Percentiles rank a stretch among this genome's conserved stretches.
Conservation (phyloP, 2,113 vertebrate species). For the Hippopotamus amphibius region DNA sequence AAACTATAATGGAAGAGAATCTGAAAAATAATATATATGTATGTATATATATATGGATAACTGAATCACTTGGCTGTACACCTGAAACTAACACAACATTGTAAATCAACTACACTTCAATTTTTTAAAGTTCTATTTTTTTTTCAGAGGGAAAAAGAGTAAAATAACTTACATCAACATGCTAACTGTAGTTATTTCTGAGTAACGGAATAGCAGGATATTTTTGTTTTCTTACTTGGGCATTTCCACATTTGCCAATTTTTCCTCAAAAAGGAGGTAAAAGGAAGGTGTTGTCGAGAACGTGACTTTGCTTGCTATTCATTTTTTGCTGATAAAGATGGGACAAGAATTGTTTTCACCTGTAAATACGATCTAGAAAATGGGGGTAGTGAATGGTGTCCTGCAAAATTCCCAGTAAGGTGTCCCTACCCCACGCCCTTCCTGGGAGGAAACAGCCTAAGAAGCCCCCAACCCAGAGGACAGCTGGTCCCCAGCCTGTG, state of each 20-base stretch:
- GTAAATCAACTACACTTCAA: too few species aligned
- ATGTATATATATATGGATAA: too few species aligned
- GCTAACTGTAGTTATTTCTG: not conserved
- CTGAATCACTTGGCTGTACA: too few species aligned
- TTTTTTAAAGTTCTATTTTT: too few species aligned
- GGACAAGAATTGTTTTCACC: not conserved
- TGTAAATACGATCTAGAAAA: not conserved
- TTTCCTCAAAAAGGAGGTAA: not conserved
- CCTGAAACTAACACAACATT: too few species aligned
- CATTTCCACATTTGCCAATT: not conserved
- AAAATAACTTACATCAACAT: constrained; percentile 8
- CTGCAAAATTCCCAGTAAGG: not conserved
- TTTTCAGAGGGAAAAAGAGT: not conserved
- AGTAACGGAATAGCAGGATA: not conserved
- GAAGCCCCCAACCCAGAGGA: not conserved
- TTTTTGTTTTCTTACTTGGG: constrained; percentile 14
- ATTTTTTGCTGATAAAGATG: not conserved
- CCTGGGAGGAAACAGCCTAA: not conserved
- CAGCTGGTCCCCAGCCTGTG: too few species aligned
- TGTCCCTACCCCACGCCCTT: not conserved
- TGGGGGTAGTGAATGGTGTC: not conserved
- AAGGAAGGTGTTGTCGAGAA: not conserved
- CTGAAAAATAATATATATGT: too few species aligned
- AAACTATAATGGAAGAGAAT: too few species aligned
- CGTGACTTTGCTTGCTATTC: not conserved